phyloP scores from a whole-genome alignment of 2,888 invertebrate genomes.

The Acholoe squamosa region DNA sequence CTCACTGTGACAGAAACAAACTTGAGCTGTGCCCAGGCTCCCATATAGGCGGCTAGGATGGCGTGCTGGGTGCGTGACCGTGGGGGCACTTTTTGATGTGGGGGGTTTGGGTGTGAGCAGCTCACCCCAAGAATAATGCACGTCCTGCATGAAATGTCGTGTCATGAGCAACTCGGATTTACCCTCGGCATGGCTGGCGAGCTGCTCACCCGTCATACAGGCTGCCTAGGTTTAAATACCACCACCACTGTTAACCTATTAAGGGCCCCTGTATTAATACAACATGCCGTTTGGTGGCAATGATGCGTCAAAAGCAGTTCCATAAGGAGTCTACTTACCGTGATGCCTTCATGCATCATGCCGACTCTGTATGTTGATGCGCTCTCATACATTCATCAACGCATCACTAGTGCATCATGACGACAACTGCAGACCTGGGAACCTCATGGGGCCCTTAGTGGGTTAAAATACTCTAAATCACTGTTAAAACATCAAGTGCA shows the following conservation, averaged over 20 bases:
- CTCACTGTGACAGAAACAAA: not conserved
- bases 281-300: too few relatives aligned
- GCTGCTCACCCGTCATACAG: not conserved
- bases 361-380: too few relatives aligned
- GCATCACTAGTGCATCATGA: too few relatives aligned
- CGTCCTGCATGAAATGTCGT: conserved; percentile 17
- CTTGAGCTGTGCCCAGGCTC: not conserved
- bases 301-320: too few relatives aligned
- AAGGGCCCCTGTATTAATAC: too few relatives aligned
- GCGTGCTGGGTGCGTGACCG: not conserved
- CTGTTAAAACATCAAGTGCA: too few relatives aligned
- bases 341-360: too few relatives aligned
- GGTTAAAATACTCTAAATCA: too few relatives aligned
- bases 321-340: too few relatives aligned
- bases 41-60: not conserved
- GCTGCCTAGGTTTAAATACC: not conserved
- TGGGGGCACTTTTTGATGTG: not conserved
- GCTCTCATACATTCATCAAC: too few relatives aligned
- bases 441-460: too few relatives aligned
- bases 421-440: too few relatives aligned
- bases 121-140: not conserved
- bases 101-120: not conserved
- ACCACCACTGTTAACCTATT: not conserved
- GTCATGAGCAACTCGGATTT: not conserved
- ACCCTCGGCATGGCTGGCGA: not conserved